phyloP scores from a whole-genome alignment of 1,140 invertebrate genomes.

The Spodoptera litura region DNA sequence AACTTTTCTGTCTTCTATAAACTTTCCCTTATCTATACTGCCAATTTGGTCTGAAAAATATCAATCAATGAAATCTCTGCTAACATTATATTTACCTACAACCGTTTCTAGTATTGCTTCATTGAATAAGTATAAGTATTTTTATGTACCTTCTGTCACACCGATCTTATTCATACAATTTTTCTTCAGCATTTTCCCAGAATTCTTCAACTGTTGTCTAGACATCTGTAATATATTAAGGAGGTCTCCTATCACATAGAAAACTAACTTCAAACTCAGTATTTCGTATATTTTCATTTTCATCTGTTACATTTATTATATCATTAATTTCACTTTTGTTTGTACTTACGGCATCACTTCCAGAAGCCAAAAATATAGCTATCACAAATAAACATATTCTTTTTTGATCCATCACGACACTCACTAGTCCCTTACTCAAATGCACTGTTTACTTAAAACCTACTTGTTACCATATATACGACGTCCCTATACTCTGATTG shows the following conservation, averaged over 20 bases:
- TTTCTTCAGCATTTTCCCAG: conserved; percentile 72
- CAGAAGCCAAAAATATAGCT: conserved; percentile 39
- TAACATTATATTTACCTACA: no score
- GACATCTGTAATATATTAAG: conserved; percentile 63
- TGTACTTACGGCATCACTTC: conserved; percentile 54
- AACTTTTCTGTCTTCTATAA: conserved; percentile 56
- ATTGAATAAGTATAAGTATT: neutral
- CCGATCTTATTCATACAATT: conserved; percentile 73
- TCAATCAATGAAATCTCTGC: no score
- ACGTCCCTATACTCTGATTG: conserved; percentile 24
- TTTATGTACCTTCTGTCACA: conserved; percentile 68
- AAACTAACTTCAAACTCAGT: neutral
- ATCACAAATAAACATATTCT: conserved; percentile 49
- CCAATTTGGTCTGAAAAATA: conserved; percentile 56
- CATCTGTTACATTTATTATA: neutral
- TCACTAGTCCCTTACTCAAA: conserved; percentile 1
- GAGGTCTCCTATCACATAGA: neutral
- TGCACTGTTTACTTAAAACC: conserved; percentile 10
- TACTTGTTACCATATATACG: conserved; percentile 39
- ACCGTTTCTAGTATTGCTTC: neutral
- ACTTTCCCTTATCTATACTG: conserved; percentile 56
- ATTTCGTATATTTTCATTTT: neutral
- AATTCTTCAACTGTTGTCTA: conserved; percentile 74
- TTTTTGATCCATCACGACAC: conserved; percentile 39
- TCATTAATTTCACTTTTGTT: neutral